Base-by-base conservation (phyloP, 2,888 invertebrate genomes). In the Trisateles emortualis region DNA sequence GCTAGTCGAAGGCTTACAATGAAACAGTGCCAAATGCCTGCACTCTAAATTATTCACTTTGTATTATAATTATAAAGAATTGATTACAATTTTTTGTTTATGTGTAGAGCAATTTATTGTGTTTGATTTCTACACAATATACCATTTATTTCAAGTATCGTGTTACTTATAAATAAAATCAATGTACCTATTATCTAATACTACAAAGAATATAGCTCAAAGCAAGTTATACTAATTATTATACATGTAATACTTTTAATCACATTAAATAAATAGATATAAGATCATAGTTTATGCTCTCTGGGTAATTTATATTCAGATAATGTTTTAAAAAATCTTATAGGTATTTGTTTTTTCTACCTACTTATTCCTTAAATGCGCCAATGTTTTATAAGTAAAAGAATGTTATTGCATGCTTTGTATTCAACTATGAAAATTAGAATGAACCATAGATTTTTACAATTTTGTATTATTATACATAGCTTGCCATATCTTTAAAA, bases 11-110 rank as follows among this genome's bases (percentile, higher is more conserved):
- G 72, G 70, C 68, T 76, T 72, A 78, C 72, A 68, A 78, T 65
- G 68, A 76, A 76, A 67, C 67, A 85, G 90, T 91, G 90, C 90
- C 90, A 89, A 90, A 87, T 75, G 65, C 71, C 43, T 53, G 87
- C 87, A 87, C 87, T 86, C 59, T 84, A 84, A 86, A 84, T 51
- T 36, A 63, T 64, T 58, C 52, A 55, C 32, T 62, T 69, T 50
- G 46, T 72, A 68, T 56, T 71, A 61, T 55, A 76, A 22, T 46
- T 32, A 40, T 44, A 64, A 71, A 78, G 80, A 80, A 83, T 84
- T 84, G 78, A 78, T 78, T 65, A 65, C 52, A 65, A 14, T n/a
- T 51, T 60, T 62, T 68, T 76, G 74, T 74, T 77, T 72, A 74
- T 78, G 66, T 55, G 56, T 65, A 56, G 71, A 72, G 70, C 70